These are phyloP conservation scores for Ciconia boyciana DNA, from an alignment of 2,113 vertebrate species.

Conservation along the genomic window DNA sequence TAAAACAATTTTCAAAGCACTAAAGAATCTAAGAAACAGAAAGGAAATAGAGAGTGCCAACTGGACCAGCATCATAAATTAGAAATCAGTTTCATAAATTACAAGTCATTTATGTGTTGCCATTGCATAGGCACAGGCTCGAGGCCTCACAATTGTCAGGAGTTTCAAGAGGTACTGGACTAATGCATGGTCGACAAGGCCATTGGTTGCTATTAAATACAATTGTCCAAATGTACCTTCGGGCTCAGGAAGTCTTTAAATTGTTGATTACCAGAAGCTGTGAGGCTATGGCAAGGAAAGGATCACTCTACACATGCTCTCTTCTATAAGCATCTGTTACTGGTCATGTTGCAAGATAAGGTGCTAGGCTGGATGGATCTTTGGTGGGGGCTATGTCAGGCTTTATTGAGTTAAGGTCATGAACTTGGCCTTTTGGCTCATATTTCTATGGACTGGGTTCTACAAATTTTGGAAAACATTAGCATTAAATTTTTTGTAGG, in stretches of 20 bases:
- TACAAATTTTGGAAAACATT: background rate
- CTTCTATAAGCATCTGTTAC: background rate
- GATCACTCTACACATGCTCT: background rate
- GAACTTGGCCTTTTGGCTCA: background rate
- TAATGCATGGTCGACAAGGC: background rate
- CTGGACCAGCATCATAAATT: background rate
- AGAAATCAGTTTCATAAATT: background rate
- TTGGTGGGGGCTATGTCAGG: background rate
- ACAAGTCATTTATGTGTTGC: background rate
- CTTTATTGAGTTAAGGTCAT: background rate
- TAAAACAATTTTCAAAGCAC: background rate
- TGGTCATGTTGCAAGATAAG: conserved; percentile 15
- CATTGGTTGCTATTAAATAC: background rate
- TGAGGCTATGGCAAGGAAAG: background rate
- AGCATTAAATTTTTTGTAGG: background rate
- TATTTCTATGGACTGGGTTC: background rate
- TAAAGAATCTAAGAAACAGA: background rate
- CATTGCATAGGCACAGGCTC: background rate
- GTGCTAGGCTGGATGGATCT: background rate
- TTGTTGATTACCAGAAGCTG: background rate
- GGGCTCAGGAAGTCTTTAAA: background rate
- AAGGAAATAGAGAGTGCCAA: background rate
- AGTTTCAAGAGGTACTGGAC: background rate
- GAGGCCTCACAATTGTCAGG: background rate
- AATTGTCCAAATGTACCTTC: background rate